Conservation (phyloP, 2,113 vertebrate genomes). For the Elachura formosa region DNA sequence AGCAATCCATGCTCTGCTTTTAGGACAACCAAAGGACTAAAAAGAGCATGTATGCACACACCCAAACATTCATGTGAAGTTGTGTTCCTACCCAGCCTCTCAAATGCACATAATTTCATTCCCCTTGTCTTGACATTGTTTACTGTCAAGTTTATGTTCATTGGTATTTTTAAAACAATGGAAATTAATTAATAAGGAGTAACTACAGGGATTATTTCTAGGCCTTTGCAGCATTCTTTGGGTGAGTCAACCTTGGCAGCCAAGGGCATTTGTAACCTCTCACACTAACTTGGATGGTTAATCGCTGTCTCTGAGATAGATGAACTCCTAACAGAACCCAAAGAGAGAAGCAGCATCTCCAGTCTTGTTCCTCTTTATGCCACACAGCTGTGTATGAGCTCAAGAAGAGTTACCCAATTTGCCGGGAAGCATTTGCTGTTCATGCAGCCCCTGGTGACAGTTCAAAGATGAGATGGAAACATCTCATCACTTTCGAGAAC, state of each 20-base stretch:
- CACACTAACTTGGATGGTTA: background rate
- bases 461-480: background rate
- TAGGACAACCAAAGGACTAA: background rate
- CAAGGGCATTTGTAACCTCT: background rate
- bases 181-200: background rate
- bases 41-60: background rate
- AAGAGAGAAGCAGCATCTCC: background rate
- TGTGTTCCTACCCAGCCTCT: background rate
- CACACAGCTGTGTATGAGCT: background rate
- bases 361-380: background rate
- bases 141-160: background rate
- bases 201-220: background rate
- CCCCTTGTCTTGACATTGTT: background rate
- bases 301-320: background rate
- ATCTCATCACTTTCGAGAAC: background rate
- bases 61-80: background rate
- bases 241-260: background rate
- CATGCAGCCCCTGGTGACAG: background rate
- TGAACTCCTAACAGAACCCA: background rate
- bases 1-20: background rate
- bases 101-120: background rate
- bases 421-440: background rate
- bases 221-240: background rate
- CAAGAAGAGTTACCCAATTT: background rate
- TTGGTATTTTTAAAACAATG: background rate